These are phyloP conservation scores for Aulostomus chinensis DNA, from an alignment of 2,797 vertebrate species.

Conservation along the genomic window DNA sequence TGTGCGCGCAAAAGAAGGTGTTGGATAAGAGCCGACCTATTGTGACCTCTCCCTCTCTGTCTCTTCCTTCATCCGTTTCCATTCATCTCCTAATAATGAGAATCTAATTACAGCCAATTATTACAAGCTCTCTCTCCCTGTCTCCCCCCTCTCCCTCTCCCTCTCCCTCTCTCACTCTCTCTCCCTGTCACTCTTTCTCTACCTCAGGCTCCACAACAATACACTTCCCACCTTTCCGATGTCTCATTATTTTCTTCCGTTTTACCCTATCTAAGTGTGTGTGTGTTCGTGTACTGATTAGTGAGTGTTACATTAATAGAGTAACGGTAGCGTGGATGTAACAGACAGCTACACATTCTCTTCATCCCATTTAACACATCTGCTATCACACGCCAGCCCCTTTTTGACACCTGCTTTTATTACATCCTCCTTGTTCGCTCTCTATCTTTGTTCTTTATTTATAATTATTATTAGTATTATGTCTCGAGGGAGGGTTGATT, in stretches of 20 bases:
- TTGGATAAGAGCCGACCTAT: slow-evolving; percentile 69
- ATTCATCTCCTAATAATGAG: slow-evolving; percentile 74
- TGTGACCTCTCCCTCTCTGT: slow-evolving; percentile 63
- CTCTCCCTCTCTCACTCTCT: slow-evolving; percentile 21
- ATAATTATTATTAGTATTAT: no score
- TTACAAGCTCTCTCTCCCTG: slow-evolving; percentile 55
- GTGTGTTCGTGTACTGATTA: slow-evolving; percentile 20
- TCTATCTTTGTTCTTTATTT: slow-evolving; percentile 10
- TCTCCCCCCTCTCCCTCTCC: slow-evolving; percentile 14
- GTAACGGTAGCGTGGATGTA: slow-evolving; percentile 23
- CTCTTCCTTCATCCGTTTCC: slow-evolving; percentile 64
- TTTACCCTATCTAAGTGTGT: neutral
- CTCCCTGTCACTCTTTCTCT: slow-evolving; percentile 21
- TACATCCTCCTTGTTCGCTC: slow-evolving; percentile 25
- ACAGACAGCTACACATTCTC: slow-evolving; percentile 9
- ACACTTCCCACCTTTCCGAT: neutral
- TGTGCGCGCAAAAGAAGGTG: slow-evolving; percentile 66
- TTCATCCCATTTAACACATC: slow-evolving; percentile 46
- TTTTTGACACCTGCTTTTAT: slow-evolving; percentile 39
- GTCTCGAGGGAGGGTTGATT: slow-evolving; percentile 16
- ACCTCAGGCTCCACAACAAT: neutral
- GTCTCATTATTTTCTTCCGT: slow-evolving; percentile 32
- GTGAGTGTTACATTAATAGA: slow-evolving; percentile 38
- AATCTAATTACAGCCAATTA: slow-evolving; percentile 78
- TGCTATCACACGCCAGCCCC: slow-evolving; percentile 25